A percentile compares a stretch with the other conserved stretches of the same genome.
Conservation (phyloP, 2,797 vertebrate genomes). For the Sebastiscus albofasciatus region DNA sequence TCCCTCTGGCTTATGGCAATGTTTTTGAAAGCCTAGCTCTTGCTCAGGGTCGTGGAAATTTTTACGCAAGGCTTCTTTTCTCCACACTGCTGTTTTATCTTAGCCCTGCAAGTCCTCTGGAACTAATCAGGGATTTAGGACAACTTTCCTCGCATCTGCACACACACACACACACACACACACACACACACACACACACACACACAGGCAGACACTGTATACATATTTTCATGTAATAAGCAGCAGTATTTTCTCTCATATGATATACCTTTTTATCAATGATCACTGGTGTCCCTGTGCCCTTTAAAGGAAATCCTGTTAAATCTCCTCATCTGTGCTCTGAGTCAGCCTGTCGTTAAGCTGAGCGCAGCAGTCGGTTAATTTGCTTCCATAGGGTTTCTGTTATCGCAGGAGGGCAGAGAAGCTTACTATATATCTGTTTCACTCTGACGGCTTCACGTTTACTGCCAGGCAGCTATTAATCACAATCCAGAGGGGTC, state of each 20-base stretch:
- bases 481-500: conserved; percentile 39
- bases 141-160: conserved; percentile 23
- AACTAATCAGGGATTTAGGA: conserved; percentile 74
- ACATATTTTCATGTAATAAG: conserved; percentile 24
- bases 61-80: conserved; percentile 49
- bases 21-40: conserved; percentile 41
- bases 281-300: not conserved
- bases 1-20: not conserved
- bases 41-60: conserved; percentile 49
- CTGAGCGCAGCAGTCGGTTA: conserved; percentile 48
- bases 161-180: conserved; percentile 14
- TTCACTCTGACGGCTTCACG: conserved; percentile 25
- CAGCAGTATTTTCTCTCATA: conserved; percentile 13
- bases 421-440: conserved; percentile 36
- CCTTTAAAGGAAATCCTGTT: conserved; percentile 36
- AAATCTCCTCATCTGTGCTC: conserved; percentile 45
- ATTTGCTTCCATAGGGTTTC: conserved; percentile 49
- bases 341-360: conserved; percentile 47
- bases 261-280: conserved; percentile 18
- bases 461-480: conserved; percentile 32
- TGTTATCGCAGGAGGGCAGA: conserved; percentile 50
- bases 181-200: not conserved
- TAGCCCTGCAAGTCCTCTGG: conserved; percentile 61
- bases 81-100: conserved; percentile 61
- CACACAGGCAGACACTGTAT: not conserved